Conservation (phyloP, 2,797 vertebrate species). For the Psittacula derbiana region DNA sequence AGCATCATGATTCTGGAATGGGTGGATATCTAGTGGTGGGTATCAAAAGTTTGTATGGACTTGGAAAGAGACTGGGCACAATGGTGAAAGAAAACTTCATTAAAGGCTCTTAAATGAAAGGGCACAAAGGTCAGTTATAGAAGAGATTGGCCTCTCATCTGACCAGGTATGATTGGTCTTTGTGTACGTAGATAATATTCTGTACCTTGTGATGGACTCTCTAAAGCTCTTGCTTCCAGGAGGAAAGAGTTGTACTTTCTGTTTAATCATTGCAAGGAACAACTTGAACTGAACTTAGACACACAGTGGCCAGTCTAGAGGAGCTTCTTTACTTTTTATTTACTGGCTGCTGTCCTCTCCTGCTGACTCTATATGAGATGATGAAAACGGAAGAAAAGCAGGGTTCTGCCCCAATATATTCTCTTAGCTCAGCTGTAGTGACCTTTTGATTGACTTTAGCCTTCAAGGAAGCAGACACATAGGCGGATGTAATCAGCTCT, state of each 20-base stretch:
- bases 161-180: not conserved
- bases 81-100: not conserved
- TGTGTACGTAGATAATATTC: not conserved
- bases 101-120: not conserved
- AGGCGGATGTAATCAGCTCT: rapidly evolving
- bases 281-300: not conserved
- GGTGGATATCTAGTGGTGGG: not conserved
- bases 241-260: not conserved
- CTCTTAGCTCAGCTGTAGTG: not conserved
- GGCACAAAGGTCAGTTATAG: not conserved
- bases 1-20: not conserved
- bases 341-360: not conserved
- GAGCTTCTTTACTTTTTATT: not conserved
- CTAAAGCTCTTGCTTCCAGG: not conserved
- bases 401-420: not conserved
- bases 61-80: not conserved
- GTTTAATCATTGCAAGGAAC: not conserved
- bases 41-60: not conserved
- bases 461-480: not conserved
- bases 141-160: not conserved
- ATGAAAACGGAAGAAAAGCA: not conserved
- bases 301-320: not conserved
- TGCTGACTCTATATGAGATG: not conserved
- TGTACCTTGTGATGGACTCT: not conserved
- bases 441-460: not conserved